phyloP scores from a whole-genome alignment of 1,140 invertebrate genomes.

The Drosophila leontia region DNA sequence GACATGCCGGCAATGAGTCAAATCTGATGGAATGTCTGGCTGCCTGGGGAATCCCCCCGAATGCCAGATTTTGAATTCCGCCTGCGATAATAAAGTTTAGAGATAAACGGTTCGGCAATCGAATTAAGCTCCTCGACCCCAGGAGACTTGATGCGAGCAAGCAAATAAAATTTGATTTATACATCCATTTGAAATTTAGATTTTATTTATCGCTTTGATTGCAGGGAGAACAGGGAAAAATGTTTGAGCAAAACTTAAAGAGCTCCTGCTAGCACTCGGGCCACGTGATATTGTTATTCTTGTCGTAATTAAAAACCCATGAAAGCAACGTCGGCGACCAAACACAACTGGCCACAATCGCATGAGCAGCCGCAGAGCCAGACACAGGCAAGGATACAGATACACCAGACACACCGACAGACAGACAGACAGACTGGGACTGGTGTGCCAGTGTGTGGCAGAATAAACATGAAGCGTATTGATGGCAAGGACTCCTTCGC shows the following conservation, averaged over 20 bases:
- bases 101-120: constrained; percentile 38
- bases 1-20: constrained; percentile 75
- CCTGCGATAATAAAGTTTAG: constrained; percentile 49
- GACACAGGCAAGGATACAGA: constrained; percentile 18
- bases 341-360: constrained; percentile 73
- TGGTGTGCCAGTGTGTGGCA: constrained; percentile 54
- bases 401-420: background rate
- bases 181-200: constrained; percentile 23
- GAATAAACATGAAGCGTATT: constrained; percentile 76
- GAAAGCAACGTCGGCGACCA: constrained; percentile 59
- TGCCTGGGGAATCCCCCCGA: constrained; percentile 27
- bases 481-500: constrained; percentile 59
- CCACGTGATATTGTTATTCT: constrained; percentile 76
- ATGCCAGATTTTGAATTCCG: background rate
- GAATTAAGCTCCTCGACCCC: constrained; percentile 28
- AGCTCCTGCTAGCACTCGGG: background rate
- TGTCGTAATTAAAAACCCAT: constrained; percentile 81
- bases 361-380: constrained; percentile 53
- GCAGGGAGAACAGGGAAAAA: background rate
- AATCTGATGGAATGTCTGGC: constrained; percentile 67
- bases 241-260: constrained; percentile 9
- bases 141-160: background rate
- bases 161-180: constrained; percentile 33
- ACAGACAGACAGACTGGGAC: background rate
- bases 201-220: constrained; percentile 24